Percentiles rank a stretch among this genome's conserved stretches.
These are phyloP conservation scores for Pseudopleuronectes americanus DNA, from an alignment of 2,797 vertebrate genomes.

Conservation along the genomic window DNA sequence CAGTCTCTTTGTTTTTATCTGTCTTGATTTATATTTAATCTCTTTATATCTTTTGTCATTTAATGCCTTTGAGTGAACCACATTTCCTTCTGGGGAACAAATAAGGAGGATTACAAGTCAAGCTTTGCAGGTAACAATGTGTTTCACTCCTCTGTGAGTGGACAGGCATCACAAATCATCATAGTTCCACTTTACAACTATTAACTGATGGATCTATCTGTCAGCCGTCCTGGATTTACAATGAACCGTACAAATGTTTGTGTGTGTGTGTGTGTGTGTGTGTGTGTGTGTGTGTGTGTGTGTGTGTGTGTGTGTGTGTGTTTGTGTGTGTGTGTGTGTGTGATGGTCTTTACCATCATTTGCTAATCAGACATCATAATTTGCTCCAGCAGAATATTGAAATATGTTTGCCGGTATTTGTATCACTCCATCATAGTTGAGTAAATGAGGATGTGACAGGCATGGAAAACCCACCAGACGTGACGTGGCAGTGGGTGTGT, in stretches of 20 bases:
- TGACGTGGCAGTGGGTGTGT: slow-evolving; percentile 28
- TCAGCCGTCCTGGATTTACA: slow-evolving; percentile 27
- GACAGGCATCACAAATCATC: not conserved
- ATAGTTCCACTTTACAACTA: slow-evolving; percentile 13
- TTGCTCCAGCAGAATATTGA: slow-evolving; percentile 67
- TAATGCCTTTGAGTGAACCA: too few relatives aligned
- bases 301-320: slow-evolving; percentile 7
- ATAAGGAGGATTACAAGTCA: not conserved
- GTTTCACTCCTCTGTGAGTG: not conserved
- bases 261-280: not conserved
- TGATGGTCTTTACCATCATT: slow-evolving; percentile 50
- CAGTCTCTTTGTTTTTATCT: not conserved
- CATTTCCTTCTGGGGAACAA: too few relatives aligned
- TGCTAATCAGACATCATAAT: slow-evolving; percentile 73
- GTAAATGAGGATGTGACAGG: slow-evolving; percentile 76
- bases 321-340: slow-evolving; percentile 7
- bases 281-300: slow-evolving; percentile 3
- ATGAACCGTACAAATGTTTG: slow-evolving; percentile 24
- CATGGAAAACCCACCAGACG: slow-evolving; percentile 64
- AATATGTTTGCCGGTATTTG: slow-evolving; percentile 69
- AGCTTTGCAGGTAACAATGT: not conserved
- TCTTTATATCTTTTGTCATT: not conserved
- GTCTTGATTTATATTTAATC: not conserved
- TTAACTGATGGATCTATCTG: slow-evolving; percentile 44
- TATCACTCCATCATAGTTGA: slow-evolving; percentile 71